Evolutionary conservation across 2,888 invertebrate species (phyloP).

Genomic region (Rotaria socialis): DNA sequence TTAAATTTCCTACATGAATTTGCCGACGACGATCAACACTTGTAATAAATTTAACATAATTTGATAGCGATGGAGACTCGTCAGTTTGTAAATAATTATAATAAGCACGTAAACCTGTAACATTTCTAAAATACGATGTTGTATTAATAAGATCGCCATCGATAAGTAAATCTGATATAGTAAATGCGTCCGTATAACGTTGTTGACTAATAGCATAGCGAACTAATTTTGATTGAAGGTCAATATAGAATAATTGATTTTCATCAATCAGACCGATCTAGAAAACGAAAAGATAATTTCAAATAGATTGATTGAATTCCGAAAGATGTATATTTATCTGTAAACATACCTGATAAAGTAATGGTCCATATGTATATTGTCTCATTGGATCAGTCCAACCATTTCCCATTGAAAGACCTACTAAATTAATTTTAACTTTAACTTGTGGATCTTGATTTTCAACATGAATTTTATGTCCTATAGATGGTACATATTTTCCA

Average conservation of each 20-base stretch:
- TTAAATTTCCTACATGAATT: constrained; percentile 77
- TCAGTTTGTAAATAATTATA: constrained; percentile 53
- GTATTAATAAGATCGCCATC: constrained; percentile 54
- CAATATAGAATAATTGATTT: constrained; percentile 2
- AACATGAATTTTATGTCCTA: constrained; percentile 59
- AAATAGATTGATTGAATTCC: too few relatives aligned
- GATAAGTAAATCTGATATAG: constrained; percentile 48
- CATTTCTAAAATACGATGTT: constrained; percentile 54
- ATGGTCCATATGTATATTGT: constrained; percentile 15
- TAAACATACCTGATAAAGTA: not conserved
- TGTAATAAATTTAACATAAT: constrained; percentile 22
- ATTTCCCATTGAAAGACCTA: constrained; percentile 56
- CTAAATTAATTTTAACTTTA: constrained; percentile 51
- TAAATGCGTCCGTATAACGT: constrained; percentile 26
- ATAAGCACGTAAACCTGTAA: constrained; percentile 54
- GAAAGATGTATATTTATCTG: too few relatives aligned
- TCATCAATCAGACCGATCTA: constrained; percentile 9
- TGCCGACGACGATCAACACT: not conserved
- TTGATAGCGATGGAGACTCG: not conserved
- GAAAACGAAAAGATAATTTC: not conserved
- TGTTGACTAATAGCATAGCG: constrained; percentile 2
- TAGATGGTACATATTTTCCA: constrained; percentile 73
- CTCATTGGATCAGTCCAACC: constrained; percentile 55
- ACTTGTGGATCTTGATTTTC: constrained; percentile 47
- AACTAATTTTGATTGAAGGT: not conserved